A percentile compares a stretch with the other conserved stretches of the same genome.
Conservation (phyloP, 1,140 invertebrate species). For the Heliconius congener region DNA sequence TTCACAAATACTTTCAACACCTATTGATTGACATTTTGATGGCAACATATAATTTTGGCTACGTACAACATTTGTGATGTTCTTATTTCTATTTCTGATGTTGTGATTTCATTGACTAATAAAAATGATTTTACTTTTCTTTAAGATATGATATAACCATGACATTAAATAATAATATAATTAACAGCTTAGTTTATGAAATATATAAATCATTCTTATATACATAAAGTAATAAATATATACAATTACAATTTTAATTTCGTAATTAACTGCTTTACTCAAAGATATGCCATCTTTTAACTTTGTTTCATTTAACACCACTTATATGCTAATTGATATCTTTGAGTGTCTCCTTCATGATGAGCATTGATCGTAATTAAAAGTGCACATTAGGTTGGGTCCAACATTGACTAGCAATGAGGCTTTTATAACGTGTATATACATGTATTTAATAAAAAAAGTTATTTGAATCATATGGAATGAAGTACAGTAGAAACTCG, state of each 20-base stretch:
- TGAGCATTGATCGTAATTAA: neutral
- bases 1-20: neutral
- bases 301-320: neutral
- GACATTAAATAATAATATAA: neutral
- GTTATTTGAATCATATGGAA: no score
- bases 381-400: constrained; percentile 26
- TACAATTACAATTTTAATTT: neutral
- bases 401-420: constrained; percentile 19
- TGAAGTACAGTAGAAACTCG: no score
- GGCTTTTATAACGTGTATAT: neutral
- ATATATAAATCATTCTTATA: neutral
- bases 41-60: constrained; percentile 61
- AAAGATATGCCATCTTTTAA: neutral
- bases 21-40: constrained; percentile 35
- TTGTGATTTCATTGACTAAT: constrained; percentile 17
- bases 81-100: constrained; percentile 52
- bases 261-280: neutral
- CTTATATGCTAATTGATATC: neutral
- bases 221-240: neutral
- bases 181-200: neutral
- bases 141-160: neutral
- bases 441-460: neutral
- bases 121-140: constrained; percentile 21
- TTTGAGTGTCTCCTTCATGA: neutral
- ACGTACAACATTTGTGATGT: constrained; percentile 45